Evolutionary conservation across 2,797 vertebrate species (phyloP).

Genomic region (Lindbergichthys nudifrons): DNA sequence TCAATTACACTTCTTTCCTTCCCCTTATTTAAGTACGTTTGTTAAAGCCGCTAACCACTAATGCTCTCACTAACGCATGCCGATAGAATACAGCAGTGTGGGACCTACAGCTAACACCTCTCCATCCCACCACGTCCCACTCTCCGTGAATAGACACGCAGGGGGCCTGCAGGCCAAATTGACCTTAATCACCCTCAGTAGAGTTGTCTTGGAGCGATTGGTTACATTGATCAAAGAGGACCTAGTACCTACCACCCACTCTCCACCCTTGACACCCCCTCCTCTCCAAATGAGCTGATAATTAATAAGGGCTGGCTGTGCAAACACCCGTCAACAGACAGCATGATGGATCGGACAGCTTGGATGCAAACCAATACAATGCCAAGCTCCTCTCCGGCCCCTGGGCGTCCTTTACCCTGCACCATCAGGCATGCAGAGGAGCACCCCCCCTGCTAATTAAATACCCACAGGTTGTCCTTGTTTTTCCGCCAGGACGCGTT

Average conservation of each 20-base stretch:
- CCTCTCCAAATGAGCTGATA: slow-evolving; percentile 81
- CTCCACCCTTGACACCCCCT: slow-evolving; percentile 49
- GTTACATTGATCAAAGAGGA: slow-evolving; percentile 79
- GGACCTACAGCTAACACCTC: slow-evolving; percentile 27
- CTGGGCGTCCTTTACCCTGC: slow-evolving; percentile 74
- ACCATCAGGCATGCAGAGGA: slow-evolving; percentile 78
- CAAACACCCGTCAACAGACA: slow-evolving; percentile 81
- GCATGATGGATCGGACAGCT: slow-evolving; percentile 86
- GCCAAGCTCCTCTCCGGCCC: slow-evolving; percentile 67
- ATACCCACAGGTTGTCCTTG: slow-evolving; percentile 73
- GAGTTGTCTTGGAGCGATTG: slow-evolving; percentile 63
- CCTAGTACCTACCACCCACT: slow-evolving; percentile 51
- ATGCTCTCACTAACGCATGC: slow-evolving; percentile 1
- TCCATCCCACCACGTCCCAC: slow-evolving; percentile 35
- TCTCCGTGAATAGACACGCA: slow-evolving; percentile 45
- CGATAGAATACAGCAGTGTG: slow-evolving; percentile 14
- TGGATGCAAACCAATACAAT: slow-evolving; percentile 70
- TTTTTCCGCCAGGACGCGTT: slow-evolving; percentile 66
- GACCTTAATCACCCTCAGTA: slow-evolving; percentile 72
- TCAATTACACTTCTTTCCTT: neutral
- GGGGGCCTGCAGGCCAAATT: slow-evolving; percentile 62
- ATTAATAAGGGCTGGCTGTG: slow-evolving; percentile 87
- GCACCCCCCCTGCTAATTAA: slow-evolving; percentile 75
- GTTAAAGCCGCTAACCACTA: slow-evolving; percentile 3
- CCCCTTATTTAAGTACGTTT: neutral